Conservation (phyloP, 2,888 invertebrate species). For the Chrysina gloriosa region DNA sequence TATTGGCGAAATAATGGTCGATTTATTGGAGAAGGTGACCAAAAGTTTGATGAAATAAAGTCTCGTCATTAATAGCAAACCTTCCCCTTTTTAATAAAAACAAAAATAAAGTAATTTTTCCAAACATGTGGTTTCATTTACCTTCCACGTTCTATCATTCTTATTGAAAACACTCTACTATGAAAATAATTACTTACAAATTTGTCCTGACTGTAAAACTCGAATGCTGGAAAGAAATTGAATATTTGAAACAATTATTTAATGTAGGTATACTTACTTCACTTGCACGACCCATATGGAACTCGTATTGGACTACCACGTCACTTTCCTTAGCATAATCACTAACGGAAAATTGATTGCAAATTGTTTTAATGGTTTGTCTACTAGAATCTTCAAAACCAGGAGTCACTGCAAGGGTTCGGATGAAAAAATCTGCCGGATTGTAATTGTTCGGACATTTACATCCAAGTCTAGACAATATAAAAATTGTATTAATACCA, state of each 20-base stretch:
- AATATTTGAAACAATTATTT: neutral
- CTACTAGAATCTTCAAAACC: constrained; percentile 80
- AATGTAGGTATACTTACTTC: constrained; percentile 62
- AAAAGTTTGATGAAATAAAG: too few species aligned
- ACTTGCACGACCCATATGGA: constrained; percentile 72
- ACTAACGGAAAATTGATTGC: constrained; percentile 83
- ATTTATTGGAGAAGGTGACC: too few species aligned
- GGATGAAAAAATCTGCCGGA: constrained; percentile 91
- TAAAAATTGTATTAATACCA: too few species aligned
- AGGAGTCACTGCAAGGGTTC: constrained; percentile 82
- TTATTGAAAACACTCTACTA: too few species aligned
- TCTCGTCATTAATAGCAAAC: too few species aligned
- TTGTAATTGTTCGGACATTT: constrained; percentile 85
- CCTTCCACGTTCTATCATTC: too few species aligned
- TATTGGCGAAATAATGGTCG: too few species aligned
- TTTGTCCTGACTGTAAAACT: constrained; percentile 45
- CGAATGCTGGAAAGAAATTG: constrained; percentile 45
- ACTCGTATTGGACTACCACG: constrained; percentile 78
- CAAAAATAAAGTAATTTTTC: too few species aligned
- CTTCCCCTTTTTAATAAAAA: too few species aligned
- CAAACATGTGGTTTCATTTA: too few species aligned
- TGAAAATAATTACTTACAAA: too few species aligned
- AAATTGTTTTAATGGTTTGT: constrained; percentile 77
- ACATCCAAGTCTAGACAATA: constrained; percentile 74
- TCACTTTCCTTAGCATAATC: constrained; percentile 82